A percentile compares a stretch with the other conserved stretches of the same genome.
phyloP scores from a whole-genome alignment of 2,888 invertebrate genomes.

The Megastigmus dorsalis region DNA sequence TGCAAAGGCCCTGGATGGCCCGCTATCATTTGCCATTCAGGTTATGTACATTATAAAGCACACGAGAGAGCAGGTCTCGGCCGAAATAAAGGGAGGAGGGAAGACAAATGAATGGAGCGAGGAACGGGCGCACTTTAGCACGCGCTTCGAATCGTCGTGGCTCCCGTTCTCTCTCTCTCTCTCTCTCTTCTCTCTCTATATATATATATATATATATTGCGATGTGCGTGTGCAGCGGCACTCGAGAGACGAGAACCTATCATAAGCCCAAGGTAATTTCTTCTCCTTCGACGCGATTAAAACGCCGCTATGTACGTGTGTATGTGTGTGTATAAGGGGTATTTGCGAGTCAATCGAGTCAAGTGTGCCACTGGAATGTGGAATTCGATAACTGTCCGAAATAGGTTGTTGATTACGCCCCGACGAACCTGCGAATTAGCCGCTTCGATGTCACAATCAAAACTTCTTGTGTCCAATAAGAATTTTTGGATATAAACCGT shows the following conservation, averaged over 20 bases:
- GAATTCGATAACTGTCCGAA: too few relatives aligned
- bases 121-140: constrained; percentile 20
- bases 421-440: too few relatives aligned
- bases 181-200: too few relatives aligned
- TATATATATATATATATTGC: too few relatives aligned
- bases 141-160: neutral
- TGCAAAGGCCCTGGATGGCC: neutral
- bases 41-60: neutral
- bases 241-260: constrained; percentile 11
- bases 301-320: neutral
- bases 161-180: neutral
- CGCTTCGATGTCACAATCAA: too few relatives aligned
- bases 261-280: constrained; percentile 29
- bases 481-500: too few relatives aligned
- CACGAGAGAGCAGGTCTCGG: neutral
- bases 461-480: too few relatives aligned
- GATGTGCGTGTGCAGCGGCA: neutral
- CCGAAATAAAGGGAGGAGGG: too few relatives aligned
- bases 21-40: constrained; percentile 39
- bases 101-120: constrained; percentile 38
- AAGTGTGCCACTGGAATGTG: too few relatives aligned
- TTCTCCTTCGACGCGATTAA: neutral
- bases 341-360: too few relatives aligned
- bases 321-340: too few relatives aligned
- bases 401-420: too few relatives aligned